phyloP scores from a whole-genome alignment of 2,888 invertebrate species.

The Agrochola circellaris region DNA sequence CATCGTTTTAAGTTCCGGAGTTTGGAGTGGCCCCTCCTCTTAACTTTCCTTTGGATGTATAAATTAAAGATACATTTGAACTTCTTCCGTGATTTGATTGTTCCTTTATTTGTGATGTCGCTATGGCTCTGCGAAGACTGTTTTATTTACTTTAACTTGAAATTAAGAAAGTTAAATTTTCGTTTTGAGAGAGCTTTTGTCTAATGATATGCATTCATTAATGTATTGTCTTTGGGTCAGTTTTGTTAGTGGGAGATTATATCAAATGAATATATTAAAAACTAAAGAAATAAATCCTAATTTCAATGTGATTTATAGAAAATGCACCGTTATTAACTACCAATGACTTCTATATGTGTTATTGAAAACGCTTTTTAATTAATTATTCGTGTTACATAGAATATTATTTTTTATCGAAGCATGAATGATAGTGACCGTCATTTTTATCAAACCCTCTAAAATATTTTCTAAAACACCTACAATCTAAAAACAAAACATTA shows the following conservation, averaged over 20 bases:
- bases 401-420: neutral
- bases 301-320: neutral
- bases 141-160: conserved; percentile 38
- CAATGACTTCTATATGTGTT: no score
- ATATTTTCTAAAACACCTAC: neutral
- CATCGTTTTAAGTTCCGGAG: conserved; percentile 72
- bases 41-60: conserved; percentile 72
- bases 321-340: neutral
- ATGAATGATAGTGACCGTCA: neutral
- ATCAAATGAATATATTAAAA: neutral
- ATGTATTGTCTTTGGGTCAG: neutral
- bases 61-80: conserved; percentile 70
- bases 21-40: conserved; percentile 72
- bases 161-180: conserved; percentile 15
- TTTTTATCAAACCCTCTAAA: neutral
- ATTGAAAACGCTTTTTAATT: neutral
- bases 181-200: neutral
- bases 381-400: neutral
- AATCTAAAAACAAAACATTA: conserved; percentile 32
- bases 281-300: neutral
- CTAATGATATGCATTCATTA: neutral
- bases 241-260: neutral
- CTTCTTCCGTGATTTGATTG: conserved; percentile 66
- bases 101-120: conserved; percentile 53
- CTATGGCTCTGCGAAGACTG: conserved; percentile 18